These are phyloP conservation scores for Drosophila subpulchrella DNA, from an alignment of 1,140 invertebrate species.

Conservation along the genomic window DNA sequence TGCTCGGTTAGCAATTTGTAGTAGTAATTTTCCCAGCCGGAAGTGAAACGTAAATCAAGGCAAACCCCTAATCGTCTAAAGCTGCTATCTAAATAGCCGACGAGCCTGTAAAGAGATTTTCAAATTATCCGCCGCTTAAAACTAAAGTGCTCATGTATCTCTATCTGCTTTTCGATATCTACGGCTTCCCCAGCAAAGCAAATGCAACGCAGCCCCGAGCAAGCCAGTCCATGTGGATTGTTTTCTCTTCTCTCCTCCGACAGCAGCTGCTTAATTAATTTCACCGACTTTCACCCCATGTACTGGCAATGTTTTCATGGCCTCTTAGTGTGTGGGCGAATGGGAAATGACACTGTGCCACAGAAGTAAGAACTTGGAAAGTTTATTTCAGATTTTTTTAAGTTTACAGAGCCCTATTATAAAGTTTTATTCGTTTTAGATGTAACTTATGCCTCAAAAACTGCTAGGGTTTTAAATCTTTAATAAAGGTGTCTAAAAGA, in stretches of 20 bases:
- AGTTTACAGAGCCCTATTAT: neutral
- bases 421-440: too few species aligned
- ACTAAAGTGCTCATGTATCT: constrained; percentile 6
- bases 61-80: constrained; percentile 1
- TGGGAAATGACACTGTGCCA: constrained; percentile 24
- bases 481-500: too few species aligned
- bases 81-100: constrained; percentile 1
- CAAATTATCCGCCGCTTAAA: constrained; percentile 24
- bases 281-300: constrained; percentile 48
- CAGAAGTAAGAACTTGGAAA: neutral
- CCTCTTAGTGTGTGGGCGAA: constrained; percentile 13
- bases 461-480: too few species aligned
- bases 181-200: neutral
- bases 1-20: constrained; percentile 21
- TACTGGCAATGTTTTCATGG: constrained; percentile 38
- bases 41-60: constrained; percentile 16
- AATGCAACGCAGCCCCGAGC: constrained; percentile 6
- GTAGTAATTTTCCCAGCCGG: neutral
- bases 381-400: neutral
- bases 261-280: constrained; percentile 68
- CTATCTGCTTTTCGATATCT: neutral
- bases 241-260: neutral
- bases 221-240: constrained; percentile 21
- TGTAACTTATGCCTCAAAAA: too few species aligned
- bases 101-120: constrained; percentile 21